Evolutionary conservation across 2,113 vertebrate genomes (phyloP).

Genomic region (Gopherus flavomarginatus): DNA sequence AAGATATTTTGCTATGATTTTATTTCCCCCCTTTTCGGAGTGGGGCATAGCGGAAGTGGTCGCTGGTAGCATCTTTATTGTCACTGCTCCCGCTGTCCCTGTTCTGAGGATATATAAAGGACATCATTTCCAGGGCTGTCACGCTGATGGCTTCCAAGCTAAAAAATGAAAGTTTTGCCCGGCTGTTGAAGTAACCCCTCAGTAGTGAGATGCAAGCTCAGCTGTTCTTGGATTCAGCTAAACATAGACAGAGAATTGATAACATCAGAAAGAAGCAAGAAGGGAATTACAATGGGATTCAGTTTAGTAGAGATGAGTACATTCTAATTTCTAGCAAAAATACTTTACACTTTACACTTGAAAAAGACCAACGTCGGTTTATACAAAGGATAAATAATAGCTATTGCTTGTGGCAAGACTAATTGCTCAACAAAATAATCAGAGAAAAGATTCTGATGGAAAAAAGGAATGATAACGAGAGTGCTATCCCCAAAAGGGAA

Average conservation of each 20-base stretch:
- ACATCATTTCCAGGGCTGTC: no score
- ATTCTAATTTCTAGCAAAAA: not conserved
- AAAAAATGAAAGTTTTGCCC: no score
- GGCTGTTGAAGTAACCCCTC: not conserved
- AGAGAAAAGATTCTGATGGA: not conserved
- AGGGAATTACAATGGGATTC: not conserved
- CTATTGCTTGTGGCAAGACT: not conserved
- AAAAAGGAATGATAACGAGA: not conserved
- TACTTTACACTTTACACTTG: no score
- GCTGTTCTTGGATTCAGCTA: not conserved
- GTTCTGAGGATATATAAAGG: not conserved
- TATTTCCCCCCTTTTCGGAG: not conserved
- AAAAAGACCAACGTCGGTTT: accelerated
- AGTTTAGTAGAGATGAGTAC: accelerated
- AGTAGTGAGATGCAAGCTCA: not conserved
- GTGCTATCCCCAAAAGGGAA: not conserved
- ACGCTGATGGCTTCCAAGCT: not conserved
- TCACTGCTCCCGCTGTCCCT: not conserved
- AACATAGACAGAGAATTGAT: not conserved
- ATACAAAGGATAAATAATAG: not conserved
- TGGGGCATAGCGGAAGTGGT: no score
- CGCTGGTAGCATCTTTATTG: accelerated
- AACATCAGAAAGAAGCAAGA: not conserved
- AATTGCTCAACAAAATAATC: not conserved
- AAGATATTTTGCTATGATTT: not conserved